Evolutionary conservation across 1,140 invertebrate species (phyloP).

Genomic region (Schlechtendalia chinensis): DNA sequence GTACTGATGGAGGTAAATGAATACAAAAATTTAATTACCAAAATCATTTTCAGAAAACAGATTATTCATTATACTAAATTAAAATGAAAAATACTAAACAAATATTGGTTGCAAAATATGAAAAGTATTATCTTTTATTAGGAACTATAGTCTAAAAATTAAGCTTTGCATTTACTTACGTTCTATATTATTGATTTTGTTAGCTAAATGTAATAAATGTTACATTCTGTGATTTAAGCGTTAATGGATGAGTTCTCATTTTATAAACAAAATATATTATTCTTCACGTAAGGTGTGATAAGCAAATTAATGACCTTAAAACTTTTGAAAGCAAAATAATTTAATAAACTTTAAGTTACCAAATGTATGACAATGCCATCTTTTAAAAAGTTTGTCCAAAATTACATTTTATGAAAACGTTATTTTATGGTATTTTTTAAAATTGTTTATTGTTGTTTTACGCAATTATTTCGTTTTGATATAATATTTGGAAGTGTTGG

Average conservation of each 20-base stretch:
- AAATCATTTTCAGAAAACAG: neutral
- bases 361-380: slow-evolving; percentile 8
- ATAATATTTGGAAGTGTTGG: neutral
- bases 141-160: no score
- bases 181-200: neutral
- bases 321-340: slow-evolving; percentile 21
- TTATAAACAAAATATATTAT: slow-evolving; percentile 4
- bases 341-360: neutral
- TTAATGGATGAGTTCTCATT: neutral
- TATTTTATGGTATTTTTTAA: neutral
- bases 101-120: no score
- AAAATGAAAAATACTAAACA: no score
- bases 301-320: slow-evolving; percentile 4
- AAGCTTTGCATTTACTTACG: no score
- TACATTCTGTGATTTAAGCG: no score
- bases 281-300: neutral
- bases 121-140: neutral
- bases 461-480: neutral
- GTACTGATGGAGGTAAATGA: no score
- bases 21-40: neutral
- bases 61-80: no score
- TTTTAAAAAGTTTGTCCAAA: slow-evolving; percentile 18
- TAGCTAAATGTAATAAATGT: neutral
- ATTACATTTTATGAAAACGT: slow-evolving; percentile 1
- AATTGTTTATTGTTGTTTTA: neutral